A percentile compares a stretch with the other conserved stretches of the same genome.
These are phyloP conservation scores for Hemichromis elongatus DNA, from an alignment of 2,113 vertebrate species.

Conservation along the genomic window DNA sequence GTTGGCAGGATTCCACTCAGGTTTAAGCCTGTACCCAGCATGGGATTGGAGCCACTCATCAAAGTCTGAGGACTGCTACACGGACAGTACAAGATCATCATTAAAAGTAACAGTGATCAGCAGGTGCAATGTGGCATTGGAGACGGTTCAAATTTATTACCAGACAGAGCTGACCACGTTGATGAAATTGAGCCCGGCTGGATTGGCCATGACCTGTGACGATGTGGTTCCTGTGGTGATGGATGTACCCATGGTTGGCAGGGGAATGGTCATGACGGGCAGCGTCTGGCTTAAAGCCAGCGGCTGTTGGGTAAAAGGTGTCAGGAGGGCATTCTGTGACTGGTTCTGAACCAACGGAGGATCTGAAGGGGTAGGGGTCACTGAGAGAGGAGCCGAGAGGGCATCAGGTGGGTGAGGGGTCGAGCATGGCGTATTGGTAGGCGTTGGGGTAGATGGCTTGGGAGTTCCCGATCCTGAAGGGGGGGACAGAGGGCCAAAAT, in stretches of 20 bases:
- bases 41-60: constrained; percentile 89
- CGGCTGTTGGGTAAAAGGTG: constrained; percentile 91
- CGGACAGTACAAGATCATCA: neutral
- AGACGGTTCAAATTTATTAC: constrained; percentile 69
- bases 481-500: neutral
- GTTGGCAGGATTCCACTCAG: constrained; percentile 89
- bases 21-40: constrained; percentile 90
- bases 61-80: constrained; percentile 89
- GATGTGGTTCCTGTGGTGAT: constrained; percentile 88
- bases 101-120: neutral
- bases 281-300: constrained; percentile 88
- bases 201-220: constrained; percentile 89
- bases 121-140: too few relatives aligned
- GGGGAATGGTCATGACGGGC: constrained; percentile 95
- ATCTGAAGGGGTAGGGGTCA: constrained; percentile 85
- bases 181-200: constrained; percentile 93
- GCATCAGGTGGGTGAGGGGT: constrained; percentile 87
- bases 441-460: constrained; percentile 95
- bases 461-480: constrained; percentile 94
- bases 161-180: constrained; percentile 94
- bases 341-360: constrained; percentile 65
- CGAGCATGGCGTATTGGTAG: constrained; percentile 92
- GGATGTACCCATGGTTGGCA: constrained; percentile 93
- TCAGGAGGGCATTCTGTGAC: constrained; percentile 82
- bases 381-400: constrained; percentile 81